Base-by-base conservation (phyloP, 1,140 invertebrate genomes). In the Anagrus nilaparvatae region DNA sequence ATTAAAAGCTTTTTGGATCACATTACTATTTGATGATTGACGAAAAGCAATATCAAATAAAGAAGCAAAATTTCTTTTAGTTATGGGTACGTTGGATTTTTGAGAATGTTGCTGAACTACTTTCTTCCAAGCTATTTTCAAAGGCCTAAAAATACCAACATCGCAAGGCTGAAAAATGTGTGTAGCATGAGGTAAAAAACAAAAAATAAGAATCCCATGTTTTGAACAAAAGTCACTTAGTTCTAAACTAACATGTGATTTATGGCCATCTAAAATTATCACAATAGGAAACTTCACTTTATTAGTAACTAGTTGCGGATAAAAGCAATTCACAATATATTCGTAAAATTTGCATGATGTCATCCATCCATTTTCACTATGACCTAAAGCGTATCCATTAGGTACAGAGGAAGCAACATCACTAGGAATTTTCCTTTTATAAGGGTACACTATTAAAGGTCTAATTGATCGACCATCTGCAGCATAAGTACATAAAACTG, bases 191-290 rank as follows among this genome's bases (percentile, higher is more conserved):
- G 32, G 13, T 5, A 34, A 5, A 34, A 34, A 34, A n/a, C 32
- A 20, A 18, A 14, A 19, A 16, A 20, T 5, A 5, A 34, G 8
- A 8, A 34, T 34, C n/a, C 18, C n/a, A 5, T 34, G 13, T 34
- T 54, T 29, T n/a, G 18, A 21, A 46, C 60, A 64, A 16, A 63
- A 47, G 20, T 52, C 30, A 18, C 44, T 53, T 3, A 55, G 17
- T 29, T 59, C 27, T 13, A 52, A 46, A 16, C 52, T 50, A 5
- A 59, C 14, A 35, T 61, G 58, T 21, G 51, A 51, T 18, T 28
- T 52, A 44, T 65, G 61, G 5, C 58, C 60, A 47, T 65, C 63
- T 8, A 64, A 34, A 52, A 60, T 65, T 8, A 67, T 38, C 5
- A 63, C 52, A 12, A 64, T 47, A 9, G 62, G 61, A 43, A 51